Conservation (phyloP, 1,140 invertebrate genomes). For the Eriosoma lanigerum region DNA sequence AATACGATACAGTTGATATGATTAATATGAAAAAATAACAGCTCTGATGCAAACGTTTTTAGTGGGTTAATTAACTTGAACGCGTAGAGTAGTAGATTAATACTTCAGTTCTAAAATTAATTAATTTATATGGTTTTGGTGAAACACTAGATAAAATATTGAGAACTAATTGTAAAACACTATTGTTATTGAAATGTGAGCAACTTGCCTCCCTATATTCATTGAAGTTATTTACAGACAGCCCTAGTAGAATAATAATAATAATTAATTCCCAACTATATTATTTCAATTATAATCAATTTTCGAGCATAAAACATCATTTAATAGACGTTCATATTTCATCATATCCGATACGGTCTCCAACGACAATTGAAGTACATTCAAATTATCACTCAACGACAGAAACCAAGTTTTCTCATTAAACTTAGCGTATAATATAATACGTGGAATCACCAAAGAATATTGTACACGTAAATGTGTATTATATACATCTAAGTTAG, state of each 20-base stretch:
- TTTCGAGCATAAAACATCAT: slow-evolving; percentile 9
- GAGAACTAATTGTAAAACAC: not conserved
- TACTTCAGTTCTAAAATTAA: no score
- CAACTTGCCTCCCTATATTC: not conserved
- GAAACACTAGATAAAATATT: slow-evolving; percentile 28
- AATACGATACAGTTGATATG: no score
- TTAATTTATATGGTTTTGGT: no score
- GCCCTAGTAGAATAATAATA: slow-evolving; percentile 24
- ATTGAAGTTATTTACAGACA: not conserved
- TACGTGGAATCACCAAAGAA: not conserved
- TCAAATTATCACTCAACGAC: slow-evolving; percentile 34
- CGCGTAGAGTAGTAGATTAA: no score
- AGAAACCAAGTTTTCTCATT: slow-evolving; percentile 33
- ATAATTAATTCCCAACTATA: slow-evolving; percentile 19
- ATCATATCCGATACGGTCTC: slow-evolving; percentile 15
- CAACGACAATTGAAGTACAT: not conserved
- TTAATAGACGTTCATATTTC: not conserved
- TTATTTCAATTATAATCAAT: not conserved
- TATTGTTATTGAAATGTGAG: slow-evolving; percentile 25
- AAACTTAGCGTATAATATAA: not conserved
- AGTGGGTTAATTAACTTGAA: no score
- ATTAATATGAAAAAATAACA: no score
- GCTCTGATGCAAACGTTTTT: no score
- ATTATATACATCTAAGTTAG: not conserved
- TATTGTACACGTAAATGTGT: not conserved